These are phyloP conservation scores for Anagyrus pseudococci DNA, from an alignment of 2,888 invertebrate genomes.

Conservation along the genomic window DNA sequence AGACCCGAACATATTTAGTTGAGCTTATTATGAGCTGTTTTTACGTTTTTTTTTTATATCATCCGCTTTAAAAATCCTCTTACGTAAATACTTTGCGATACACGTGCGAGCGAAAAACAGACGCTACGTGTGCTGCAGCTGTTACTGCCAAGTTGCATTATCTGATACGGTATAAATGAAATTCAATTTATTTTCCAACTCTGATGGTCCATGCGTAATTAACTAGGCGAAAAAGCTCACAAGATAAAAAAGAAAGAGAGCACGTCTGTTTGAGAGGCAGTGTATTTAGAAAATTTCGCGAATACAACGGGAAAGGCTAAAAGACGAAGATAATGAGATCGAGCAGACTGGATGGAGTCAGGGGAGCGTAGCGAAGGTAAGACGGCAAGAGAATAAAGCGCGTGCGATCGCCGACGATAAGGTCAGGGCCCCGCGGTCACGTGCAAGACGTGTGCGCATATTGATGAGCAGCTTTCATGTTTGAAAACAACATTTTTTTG, in stretches of 20 bases:
- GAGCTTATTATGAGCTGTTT: slow-evolving; percentile 1
- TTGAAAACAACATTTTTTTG: slow-evolving; percentile 8
- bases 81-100: slow-evolving; percentile 21
- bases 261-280: not conserved
- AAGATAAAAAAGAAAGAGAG: slow-evolving; percentile 3
- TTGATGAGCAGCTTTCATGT: not conserved
- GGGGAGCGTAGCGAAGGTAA: too few species aligned
- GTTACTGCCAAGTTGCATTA: not conserved
- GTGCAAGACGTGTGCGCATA: not conserved
- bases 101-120: too few species aligned
- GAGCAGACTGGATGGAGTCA: too few species aligned
- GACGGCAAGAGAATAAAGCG: not conserved
- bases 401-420: not conserved
- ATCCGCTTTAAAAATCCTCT: slow-evolving; percentile 24
- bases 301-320: not conserved
- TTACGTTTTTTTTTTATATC: slow-evolving; percentile 8
- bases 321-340: too few species aligned
- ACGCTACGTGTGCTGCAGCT: too few species aligned
- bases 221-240: not conserved
- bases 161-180: not conserved
- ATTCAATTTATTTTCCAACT: too few species aligned
- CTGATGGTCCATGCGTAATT: too few species aligned
- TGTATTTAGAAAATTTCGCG: slow-evolving; percentile 7
- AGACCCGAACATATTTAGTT: slow-evolving; percentile 32
- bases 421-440: not conserved